These are phyloP conservation scores for Amphipoea lucens DNA, from an alignment of 2,888 invertebrate species.

Conservation along the genomic window DNA sequence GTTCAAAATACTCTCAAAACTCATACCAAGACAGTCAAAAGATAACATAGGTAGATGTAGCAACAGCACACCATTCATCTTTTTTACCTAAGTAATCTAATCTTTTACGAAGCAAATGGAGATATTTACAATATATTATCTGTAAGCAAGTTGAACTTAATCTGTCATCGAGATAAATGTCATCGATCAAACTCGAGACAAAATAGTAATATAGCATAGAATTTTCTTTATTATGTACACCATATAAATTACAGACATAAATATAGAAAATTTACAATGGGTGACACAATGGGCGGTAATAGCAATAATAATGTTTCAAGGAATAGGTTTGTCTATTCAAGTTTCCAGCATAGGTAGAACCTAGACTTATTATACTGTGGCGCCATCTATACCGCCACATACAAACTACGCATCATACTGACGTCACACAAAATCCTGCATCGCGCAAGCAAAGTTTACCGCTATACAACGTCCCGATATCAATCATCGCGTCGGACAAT, in stretches of 20 bases:
- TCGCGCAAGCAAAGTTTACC: no score
- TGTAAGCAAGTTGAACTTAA: conserved; percentile 9
- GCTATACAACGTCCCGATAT: no score
- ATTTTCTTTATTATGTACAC: no score
- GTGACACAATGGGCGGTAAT: no score
- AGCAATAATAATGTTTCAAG: neutral
- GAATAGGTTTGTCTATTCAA: neutral
- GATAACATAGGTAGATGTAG: conserved; percentile 37
- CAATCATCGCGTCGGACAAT: no score
- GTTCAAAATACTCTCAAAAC: conserved; percentile 25
- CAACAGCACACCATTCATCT: conserved; percentile 34
- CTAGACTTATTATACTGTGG: no score
- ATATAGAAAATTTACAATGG: no score
- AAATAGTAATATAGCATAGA: neutral
- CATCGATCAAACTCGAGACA: conserved; percentile 38
- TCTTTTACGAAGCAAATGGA: conserved; percentile 26
- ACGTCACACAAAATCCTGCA: no score
- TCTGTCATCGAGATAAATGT: conserved; percentile 44
- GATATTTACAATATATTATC: conserved; percentile 12
- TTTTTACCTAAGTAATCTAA: conserved; percentile 19
- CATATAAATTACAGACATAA: no score
- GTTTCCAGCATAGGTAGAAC: neutral
- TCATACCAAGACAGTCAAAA: neutral
- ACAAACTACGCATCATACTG: no score
- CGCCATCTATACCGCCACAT: no score